Percentiles rank a stretch among this genome's conserved stretches.
Conservation (phyloP, 2,888 invertebrate genomes). For the Mechanitis mazaeus region DNA sequence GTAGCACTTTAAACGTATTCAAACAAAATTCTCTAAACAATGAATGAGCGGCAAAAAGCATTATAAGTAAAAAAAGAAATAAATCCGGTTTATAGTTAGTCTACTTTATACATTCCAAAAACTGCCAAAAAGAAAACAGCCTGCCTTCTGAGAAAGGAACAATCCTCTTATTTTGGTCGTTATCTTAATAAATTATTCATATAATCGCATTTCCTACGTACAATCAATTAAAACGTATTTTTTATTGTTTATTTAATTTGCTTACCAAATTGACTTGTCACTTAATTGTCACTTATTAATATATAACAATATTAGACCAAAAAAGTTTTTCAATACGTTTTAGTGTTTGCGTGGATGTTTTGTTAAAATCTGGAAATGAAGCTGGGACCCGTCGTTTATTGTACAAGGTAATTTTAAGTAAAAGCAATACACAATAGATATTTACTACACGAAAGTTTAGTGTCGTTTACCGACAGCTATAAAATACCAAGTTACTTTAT, state of each 20-base stretch:
- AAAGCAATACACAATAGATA: no score
- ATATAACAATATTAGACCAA: no score
- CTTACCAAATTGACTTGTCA: constrained; percentile 20
- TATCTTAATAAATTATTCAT: constrained; percentile 69
- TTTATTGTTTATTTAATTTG: constrained; percentile 14
- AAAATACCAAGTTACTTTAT: not conserved
- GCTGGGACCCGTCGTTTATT: no score
- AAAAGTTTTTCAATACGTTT: no score
- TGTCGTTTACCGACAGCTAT: not conserved
- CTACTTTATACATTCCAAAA: constrained; percentile 16
- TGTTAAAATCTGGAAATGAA: no score
- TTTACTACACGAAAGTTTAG: not conserved
- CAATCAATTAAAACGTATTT: constrained; percentile 41
- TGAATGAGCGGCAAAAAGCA: no score
- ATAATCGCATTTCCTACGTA: constrained; percentile 59
- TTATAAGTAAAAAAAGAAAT: constrained; percentile 12
- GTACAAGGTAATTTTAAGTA: no score
- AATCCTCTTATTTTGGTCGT: constrained; percentile 65
- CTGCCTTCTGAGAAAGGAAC: constrained; percentile 57
- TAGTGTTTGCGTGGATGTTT: no score
- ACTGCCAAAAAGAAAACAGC: constrained; percentile 40
- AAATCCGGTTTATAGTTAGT: constrained; percentile 2
- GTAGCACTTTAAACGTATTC: no score
- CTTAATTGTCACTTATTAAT: constrained; percentile 5
- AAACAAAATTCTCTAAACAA: no score